phyloP scores from a whole-genome alignment of 2,888 invertebrate genomes.

The Agonum fuliginosum region DNA sequence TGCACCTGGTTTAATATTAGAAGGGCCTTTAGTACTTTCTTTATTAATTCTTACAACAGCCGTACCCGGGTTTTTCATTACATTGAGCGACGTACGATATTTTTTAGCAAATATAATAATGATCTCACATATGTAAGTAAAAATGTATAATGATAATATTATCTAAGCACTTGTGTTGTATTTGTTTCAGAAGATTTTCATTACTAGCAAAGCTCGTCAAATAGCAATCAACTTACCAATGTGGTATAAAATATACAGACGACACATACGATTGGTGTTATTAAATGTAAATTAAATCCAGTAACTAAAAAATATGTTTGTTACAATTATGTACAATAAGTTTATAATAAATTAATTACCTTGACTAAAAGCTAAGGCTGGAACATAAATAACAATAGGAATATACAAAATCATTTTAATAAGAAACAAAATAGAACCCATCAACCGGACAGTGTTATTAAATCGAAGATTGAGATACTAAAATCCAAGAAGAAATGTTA shows the following conservation, averaged over 20 bases:
- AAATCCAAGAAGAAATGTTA: too few species aligned
- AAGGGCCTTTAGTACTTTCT: conserved; percentile 63
- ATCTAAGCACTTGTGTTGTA: conserved; percentile 8
- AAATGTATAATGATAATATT: conserved; percentile 2
- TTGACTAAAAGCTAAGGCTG: conserved; percentile 90
- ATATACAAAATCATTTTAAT: conserved; percentile 86
- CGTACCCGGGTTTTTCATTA: conserved; percentile 64
- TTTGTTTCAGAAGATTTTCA: conserved; percentile 50
- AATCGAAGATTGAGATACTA: conserved; percentile 83
- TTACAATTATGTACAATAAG: not conserved
- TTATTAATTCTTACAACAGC: conserved; percentile 62
- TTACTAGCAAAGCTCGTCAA: conserved; percentile 24
- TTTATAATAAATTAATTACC: conserved; percentile 72
- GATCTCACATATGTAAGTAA: conserved; percentile 27
- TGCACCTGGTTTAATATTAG: conserved; percentile 64
- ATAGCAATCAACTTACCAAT: conserved; percentile 79
- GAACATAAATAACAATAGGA: conserved; percentile 91
- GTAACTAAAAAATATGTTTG: conserved; percentile 82
- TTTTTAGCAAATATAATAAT: conserved; percentile 58
- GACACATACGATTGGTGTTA: conserved; percentile 86
- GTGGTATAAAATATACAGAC: conserved; percentile 97
- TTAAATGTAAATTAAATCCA: conserved; percentile 85
- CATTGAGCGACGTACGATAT: conserved; percentile 64
- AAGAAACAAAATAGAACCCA: conserved; percentile 82
- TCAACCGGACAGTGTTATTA: conserved; percentile 79